Evolutionary conservation across 2,888 invertebrate genomes (phyloP).

Genomic region (Neuroscelio doddi): DNA sequence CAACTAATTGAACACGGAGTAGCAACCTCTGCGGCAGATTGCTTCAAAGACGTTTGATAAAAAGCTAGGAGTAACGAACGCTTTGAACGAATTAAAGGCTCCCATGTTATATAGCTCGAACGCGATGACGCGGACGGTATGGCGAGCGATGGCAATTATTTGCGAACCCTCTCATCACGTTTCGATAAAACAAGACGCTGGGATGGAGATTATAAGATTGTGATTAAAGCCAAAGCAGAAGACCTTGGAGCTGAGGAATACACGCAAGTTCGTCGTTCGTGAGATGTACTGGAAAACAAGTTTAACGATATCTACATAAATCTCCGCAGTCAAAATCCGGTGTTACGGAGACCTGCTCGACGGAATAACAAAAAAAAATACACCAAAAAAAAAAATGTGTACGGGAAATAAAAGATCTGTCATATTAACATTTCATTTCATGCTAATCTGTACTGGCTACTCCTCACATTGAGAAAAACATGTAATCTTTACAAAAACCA

Average conservation of each 20-base stretch:
- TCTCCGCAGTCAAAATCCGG: no score
- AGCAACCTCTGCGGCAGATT: slow-evolving; percentile 46
- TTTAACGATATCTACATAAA: no score
- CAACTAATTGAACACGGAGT: slow-evolving; percentile 53
- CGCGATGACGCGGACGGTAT: slow-evolving; percentile 40
- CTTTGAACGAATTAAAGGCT: slow-evolving; percentile 49
- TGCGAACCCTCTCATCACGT: slow-evolving; percentile 15
- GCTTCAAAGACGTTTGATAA: slow-evolving; percentile 47
- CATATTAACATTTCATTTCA: no score
- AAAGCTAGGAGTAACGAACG: slow-evolving; percentile 46
- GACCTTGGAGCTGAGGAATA: no score
- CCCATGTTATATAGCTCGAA: slow-evolving; percentile 20
- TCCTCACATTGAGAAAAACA: no score
- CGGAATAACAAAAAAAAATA: no score
- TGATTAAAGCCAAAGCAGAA: slow-evolving; percentile 15
- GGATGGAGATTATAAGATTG: slow-evolving; percentile 27
- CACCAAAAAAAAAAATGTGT: no score
- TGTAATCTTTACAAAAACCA: no score
- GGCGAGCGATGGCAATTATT: slow-evolving; percentile 45
- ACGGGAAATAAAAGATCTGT: no score
- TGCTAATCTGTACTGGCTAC: no score
- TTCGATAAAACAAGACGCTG: neutral
- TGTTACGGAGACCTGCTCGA: no score
- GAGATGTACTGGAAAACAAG: no score
- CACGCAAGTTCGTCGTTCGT: neutral